Conservation (phyloP, 2,888 invertebrate species). For the Nomada flava region DNA sequence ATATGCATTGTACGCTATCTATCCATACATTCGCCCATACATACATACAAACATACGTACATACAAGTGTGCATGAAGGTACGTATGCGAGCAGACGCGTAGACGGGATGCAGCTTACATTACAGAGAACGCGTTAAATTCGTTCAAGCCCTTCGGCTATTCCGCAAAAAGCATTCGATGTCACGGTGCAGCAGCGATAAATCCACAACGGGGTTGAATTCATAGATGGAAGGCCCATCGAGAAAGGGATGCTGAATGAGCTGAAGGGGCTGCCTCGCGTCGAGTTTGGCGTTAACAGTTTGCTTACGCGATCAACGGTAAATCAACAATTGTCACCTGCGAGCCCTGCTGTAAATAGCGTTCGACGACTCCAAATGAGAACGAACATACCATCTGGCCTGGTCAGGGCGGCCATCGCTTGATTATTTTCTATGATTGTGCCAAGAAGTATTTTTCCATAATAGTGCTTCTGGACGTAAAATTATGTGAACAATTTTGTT, state of each 20-base stretch:
- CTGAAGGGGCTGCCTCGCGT: background rate
- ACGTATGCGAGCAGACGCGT: too few species aligned
- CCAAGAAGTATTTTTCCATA: too few species aligned
- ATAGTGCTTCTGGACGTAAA: too few species aligned
- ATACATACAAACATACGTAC: background rate
- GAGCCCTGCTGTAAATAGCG: background rate
- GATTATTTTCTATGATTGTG: too few species aligned
- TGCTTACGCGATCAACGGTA: constrained; percentile 8
- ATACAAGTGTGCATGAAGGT: background rate
- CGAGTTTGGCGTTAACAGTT: background rate
- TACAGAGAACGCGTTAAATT: background rate
- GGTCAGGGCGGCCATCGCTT: too few species aligned
- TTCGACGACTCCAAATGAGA: background rate
- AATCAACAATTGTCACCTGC: constrained; percentile 3
- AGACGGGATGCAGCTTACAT: background rate
- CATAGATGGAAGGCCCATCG: background rate
- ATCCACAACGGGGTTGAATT: background rate
- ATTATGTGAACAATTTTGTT: too few species aligned
- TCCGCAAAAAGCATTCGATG: background rate
- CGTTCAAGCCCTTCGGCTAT: background rate
- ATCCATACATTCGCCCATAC: too few species aligned
- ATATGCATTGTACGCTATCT: too few species aligned
- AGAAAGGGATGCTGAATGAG: background rate
- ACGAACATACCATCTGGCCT: background rate
- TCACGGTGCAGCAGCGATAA: background rate